Base-by-base conservation (phyloP, 2,113 vertebrate genomes). In the Seriola dumerili region DNA sequence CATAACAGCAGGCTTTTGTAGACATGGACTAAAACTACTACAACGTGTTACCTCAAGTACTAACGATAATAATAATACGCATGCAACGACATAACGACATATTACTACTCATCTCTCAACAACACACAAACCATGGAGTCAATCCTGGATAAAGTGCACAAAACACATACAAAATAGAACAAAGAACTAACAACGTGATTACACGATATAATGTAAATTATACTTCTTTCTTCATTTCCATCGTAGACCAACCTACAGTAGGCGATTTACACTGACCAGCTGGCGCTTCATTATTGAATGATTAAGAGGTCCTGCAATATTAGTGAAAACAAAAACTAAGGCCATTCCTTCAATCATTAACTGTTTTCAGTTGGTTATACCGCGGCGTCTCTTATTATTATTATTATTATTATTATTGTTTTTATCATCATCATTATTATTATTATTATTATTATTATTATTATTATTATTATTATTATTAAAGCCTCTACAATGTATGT, bases 401-500 rank as follows among this genome's bases (percentile, higher is more conserved):
- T 62, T 58, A 11, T 50, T 38, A 12, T 38, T 46, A 29, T 46
- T 67, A 84, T 72, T 17, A 23, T 19, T 52, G n/a, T 19, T 34
- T 32, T 34, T 70, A 0, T 17, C 16, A 40, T 55, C 46, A 17
- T 44, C 34, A 16, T 38, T 54, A 44, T 38, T 42, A 42, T 10
- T 46, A 29, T 46, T 67, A 84, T 72, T 17, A 23, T 19, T 52
- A 52, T 19, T 34, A 48, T 34, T 70, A 0, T 17, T 21, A 40
- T 55, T 52, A 17, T 44, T 38, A 16, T 38, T 54, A 44, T 38
- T 42, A 42, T 10, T 57, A 48, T 78, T 68, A 84, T 72, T 19
- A 76, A 40, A 84, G 16, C 34, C 71, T 48, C 44, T 62, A 64
- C 78, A 54, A 23, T 84, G 66, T 65, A 14, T 67, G 59, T 81